Percentiles rank a stretch among this genome's conserved stretches.
Evolutionary conservation across 2,113 vertebrate genomes (phyloP).

Genomic region (Sialia sialis): DNA sequence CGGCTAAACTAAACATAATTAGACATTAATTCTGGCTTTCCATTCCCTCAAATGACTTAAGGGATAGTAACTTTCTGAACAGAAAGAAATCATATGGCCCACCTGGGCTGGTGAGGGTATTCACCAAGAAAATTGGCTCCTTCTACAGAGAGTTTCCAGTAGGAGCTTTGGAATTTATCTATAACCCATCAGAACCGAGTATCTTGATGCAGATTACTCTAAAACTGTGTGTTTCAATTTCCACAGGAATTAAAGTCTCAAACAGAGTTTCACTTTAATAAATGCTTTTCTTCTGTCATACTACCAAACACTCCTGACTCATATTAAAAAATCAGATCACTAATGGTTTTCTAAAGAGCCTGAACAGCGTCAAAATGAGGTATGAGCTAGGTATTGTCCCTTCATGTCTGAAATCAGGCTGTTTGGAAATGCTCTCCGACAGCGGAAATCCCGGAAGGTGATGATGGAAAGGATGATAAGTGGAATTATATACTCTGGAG

Average conservation of each 20-base stretch:
- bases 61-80: constrained; percentile 37
- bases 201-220: background rate
- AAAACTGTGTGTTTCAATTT: background rate
- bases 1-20: constrained; percentile 52
- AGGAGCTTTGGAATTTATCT: background rate
- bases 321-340: background rate
- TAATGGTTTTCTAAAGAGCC: background rate
- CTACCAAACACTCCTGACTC: background rate
- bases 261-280: background rate
- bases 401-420: background rate
- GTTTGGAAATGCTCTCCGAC: background rate
- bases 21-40: constrained; percentile 54
- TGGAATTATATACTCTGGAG: background rate
- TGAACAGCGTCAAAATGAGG: background rate
- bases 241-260: background rate
- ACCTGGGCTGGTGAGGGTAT: constrained; percentile 23
- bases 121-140: background rate
- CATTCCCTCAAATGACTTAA: constrained; percentile 53
- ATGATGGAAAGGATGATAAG: constrained; percentile 50
- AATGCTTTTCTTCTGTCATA: background rate
- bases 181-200: background rate
- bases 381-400: background rate
- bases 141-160: background rate
- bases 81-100: constrained; percentile 22
- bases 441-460: constrained; percentile 2